Evolutionary conservation across 1,140 invertebrate genomes (phyloP).

Genomic region (Bombus balteatus): DNA sequence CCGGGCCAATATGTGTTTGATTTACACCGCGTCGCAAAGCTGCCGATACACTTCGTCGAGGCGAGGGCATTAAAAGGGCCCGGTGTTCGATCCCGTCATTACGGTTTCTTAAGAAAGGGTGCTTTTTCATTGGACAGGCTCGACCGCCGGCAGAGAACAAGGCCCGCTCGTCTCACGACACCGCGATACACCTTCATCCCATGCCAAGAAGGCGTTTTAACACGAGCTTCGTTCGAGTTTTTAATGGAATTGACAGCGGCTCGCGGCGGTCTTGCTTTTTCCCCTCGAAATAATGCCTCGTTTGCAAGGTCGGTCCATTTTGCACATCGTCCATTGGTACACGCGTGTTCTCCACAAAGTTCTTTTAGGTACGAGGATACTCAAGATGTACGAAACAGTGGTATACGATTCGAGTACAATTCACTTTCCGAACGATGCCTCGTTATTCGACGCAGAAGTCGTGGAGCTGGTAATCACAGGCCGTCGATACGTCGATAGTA

Average conservation of each 20-base stretch:
- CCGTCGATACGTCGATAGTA: neutral
- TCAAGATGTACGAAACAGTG: neutral
- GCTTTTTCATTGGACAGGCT: slow-evolving; percentile 49
- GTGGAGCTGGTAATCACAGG: neutral
- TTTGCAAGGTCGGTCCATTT: neutral
- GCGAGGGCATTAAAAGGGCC: slow-evolving; percentile 40
- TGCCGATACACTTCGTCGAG: slow-evolving; percentile 53
- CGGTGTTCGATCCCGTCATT: slow-evolving; percentile 53
- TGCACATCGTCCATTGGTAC: neutral
- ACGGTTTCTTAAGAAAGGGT: slow-evolving; percentile 45
- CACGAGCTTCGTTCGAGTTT: neutral
- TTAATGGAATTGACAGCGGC: neutral
- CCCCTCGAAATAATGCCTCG: neutral
- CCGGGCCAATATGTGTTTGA: slow-evolving; percentile 52
- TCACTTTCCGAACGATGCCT: neutral
- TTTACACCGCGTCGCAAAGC: slow-evolving; percentile 47
- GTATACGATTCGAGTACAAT: neutral
- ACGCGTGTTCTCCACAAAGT: neutral
- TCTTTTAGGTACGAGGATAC: neutral
- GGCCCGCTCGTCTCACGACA: neutral
- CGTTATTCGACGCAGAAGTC: neutral
- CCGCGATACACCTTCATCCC: slow-evolving; percentile 7
- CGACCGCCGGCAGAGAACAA: slow-evolving; percentile 31
- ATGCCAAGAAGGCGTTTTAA: neutral
- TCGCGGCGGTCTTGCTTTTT: neutral